Evolutionary conservation across 2,888 invertebrate species (phyloP).

Genomic region (Drosophila vallismaia): DNA sequence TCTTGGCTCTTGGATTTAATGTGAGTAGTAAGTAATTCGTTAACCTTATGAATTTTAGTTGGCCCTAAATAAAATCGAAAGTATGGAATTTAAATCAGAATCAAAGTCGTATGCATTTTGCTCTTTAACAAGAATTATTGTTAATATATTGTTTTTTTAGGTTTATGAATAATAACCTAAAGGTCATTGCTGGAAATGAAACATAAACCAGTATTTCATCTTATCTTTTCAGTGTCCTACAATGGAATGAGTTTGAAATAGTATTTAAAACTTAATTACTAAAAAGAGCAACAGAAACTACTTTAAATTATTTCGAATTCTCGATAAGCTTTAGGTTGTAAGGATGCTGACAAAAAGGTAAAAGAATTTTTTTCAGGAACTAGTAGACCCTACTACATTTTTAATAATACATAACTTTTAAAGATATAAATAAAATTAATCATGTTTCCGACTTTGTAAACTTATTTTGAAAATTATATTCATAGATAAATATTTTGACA

Average conservation of each 20-base stretch:
- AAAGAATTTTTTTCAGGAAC: no score
- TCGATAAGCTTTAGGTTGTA: no score
- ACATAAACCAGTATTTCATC: background rate
- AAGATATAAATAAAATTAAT: no score
- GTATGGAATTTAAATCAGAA: background rate
- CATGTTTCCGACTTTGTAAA: no score
- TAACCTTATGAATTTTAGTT: conserved; percentile 28
- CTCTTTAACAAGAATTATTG: background rate
- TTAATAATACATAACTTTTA: no score
- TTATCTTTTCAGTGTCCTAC: background rate
- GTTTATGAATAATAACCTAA: background rate
- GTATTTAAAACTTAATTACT: background rate
- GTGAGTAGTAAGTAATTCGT: conserved; percentile 1
- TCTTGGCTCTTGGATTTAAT: conserved; percentile 11
- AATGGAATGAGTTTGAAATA: background rate
- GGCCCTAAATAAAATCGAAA: conserved; percentile 37
- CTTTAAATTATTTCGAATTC: no score
- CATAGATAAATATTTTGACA: no score
- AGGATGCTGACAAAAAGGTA: no score
- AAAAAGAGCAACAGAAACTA: no score
- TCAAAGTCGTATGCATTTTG: background rate
- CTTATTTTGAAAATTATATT: no score
- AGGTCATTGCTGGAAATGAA: background rate
- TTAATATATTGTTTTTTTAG: background rate
- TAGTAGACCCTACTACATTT: no score